Percentiles rank a stretch among this genome's conserved stretches.
Conservation (phyloP, 1,140 invertebrate genomes). For the Dendroctonus valens region DNA sequence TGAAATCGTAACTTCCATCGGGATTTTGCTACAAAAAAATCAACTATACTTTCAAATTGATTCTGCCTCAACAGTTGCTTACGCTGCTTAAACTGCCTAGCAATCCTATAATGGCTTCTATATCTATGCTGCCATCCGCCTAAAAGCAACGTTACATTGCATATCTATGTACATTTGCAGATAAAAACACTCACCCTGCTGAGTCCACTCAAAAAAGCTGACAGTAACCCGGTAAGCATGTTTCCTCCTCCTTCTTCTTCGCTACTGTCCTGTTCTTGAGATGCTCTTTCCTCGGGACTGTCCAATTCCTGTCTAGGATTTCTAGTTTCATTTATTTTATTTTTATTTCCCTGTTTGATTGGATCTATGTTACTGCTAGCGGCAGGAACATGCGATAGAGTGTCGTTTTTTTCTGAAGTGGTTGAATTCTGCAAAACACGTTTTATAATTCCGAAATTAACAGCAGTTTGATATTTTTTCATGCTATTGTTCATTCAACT, state of each 20-base stretch:
- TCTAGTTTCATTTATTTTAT: constrained; percentile 14
- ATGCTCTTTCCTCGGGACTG: constrained; percentile 19
- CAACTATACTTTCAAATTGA: background rate
- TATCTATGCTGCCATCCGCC: constrained; percentile 47
- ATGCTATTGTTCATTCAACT: too few relatives aligned
- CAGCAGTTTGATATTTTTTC: too few relatives aligned
- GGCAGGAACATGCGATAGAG: background rate
- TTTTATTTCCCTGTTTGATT: constrained; percentile 3
- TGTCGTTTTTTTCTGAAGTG: constrained; percentile 1
- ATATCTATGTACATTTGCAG: background rate
- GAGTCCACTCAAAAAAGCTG: constrained; percentile 51
- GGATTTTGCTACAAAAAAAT: constrained; percentile 44
- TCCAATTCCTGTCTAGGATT: constrained; percentile 33
- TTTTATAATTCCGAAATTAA: too few relatives aligned
- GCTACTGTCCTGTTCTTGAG: constrained; percentile 33
- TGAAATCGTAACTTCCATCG: constrained; percentile 47
- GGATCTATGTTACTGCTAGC: constrained; percentile 12
- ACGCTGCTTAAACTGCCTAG: constrained; percentile 52
- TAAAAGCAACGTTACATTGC: constrained; percentile 31
- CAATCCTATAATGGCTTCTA: constrained; percentile 45
- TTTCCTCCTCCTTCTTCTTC: constrained; percentile 38
- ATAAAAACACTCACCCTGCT: constrained; percentile 43
- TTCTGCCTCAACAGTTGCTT: constrained; percentile 33
- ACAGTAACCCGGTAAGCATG: constrained; percentile 45
- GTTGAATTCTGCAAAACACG: background rate